Evolutionary conservation across 2,888 invertebrate species (phyloP), one percentile per base, ranked within the genome.

Genomic region (Auanema sp.): DNA sequence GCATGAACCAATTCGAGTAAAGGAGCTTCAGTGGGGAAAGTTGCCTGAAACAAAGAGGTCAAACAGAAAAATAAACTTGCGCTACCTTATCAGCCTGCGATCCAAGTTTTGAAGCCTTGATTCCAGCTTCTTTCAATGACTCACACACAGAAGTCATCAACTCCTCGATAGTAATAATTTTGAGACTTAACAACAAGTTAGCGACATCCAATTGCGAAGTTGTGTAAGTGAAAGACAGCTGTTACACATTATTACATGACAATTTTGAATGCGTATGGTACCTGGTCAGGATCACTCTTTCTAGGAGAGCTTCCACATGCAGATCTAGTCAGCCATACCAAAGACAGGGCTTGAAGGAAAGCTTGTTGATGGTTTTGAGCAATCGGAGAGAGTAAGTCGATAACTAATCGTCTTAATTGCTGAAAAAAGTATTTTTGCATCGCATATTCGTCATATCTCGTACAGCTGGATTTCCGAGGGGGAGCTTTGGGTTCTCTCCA

Each of bases 331-430:
- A 83, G 89, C 92, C 92, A 93, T 40, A 91, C 91, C 6, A 92
- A 90, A 1, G 92, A 90, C 65, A 92, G 88, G 2, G 92, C 91
- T 8, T 91, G 90, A 63, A 93, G 85, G 78, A 93, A 90, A 81
- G 90, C 90, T 16, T 89, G 87, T 12, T 91, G 90, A 84, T 92
- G 91, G 81, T 91, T 90, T 60, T 91, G 88, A 8, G 91, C 90
- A 56, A 93, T 89, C 0, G 92, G 92, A 78, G 91, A 91, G 4
- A 93, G 85, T 73, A 92, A 89, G 83, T 91, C 91, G 76, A 92
- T 85, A 54, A 93, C 86, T 76, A 91, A 90, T 76, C 91, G 90
- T 68, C 90, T 89, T 12, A 92, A 89, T 70, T 90, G 87, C 84
- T 90, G 88, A 59, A 68, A 57, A 51, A 57, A 50, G 33, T 33